Conservation (phyloP, 2,113 vertebrate genomes). For the Hassar affinis region DNA sequence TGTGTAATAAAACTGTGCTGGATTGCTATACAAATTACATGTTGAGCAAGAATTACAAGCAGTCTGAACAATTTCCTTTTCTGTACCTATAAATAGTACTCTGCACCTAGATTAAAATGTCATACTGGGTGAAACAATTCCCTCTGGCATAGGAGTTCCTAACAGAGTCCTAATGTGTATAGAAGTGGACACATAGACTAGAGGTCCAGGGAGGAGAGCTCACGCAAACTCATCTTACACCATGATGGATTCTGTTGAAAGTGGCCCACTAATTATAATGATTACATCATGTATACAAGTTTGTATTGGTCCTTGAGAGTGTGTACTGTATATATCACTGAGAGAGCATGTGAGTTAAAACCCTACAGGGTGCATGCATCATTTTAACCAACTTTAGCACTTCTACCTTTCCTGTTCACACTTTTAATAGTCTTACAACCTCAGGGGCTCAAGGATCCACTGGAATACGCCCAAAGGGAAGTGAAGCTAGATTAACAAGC, state of each 20-base stretch:
- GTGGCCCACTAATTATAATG: slow-evolving; percentile 45
- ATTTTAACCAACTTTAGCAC: slow-evolving; percentile 15
- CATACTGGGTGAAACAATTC: neutral
- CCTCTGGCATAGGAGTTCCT: neutral
- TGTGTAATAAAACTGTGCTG: neutral
- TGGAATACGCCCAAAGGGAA: neutral
- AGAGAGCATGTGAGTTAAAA: slow-evolving; percentile 25
- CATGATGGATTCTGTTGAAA: slow-evolving; percentile 39
- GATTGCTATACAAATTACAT: neutral
- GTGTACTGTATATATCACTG: neutral
- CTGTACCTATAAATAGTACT: neutral
- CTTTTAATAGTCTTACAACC: slow-evolving; percentile 26
- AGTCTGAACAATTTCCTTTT: neutral
- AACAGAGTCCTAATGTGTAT: neutral
- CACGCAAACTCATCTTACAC: slow-evolving; percentile 19
- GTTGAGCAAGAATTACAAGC: neutral
- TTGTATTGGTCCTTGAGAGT: slow-evolving; percentile 19
- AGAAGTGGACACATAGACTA: neutral
- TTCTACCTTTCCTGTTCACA: slow-evolving; percentile 41
- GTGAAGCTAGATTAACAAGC: neutral
- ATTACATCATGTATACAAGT: slow-evolving; percentile 42
- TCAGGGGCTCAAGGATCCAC: neutral
- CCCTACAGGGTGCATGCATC: slow-evolving; percentile 36
- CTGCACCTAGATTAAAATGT: neutral
- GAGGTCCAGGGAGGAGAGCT: neutral